Evolutionary conservation across 2,888 invertebrate species (phyloP), one percentile per base, ranked within the genome.

Genomic region (Poecilus cupreus): DNA sequence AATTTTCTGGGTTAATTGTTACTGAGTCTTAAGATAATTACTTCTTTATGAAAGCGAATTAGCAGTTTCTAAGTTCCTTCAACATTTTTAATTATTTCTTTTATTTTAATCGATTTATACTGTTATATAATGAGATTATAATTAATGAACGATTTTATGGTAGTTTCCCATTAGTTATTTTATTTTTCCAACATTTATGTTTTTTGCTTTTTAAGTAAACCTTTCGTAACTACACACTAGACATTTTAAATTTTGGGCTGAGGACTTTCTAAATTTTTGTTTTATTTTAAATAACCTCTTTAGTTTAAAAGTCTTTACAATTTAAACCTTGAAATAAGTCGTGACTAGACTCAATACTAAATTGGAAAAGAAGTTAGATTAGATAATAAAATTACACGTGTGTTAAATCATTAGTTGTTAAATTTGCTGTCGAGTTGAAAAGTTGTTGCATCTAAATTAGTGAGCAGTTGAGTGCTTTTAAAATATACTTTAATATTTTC

Each of bases 1-100:
- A 16, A 18, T 20, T 46, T 72, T 54, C 57, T 76, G 32, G 76
- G 76, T 76, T 76, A 76, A 76, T 76, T 76, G 76, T 76, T 76
- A 24, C 6, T 18, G 16, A 46, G 26, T 49, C 24, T n/a, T 32
- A 37, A 76, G 22, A 54, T 57, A 76, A 76, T 76, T 37, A 75
- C 24, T 39, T 37, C 26, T 32, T 51, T 37, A 76, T 39, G 76
- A 76, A 76, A 76, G 57, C 32, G 75, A 75, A 51, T 18, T 16
- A 75, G 32, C 20, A 74, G 26, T 74, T 64, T 60, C 26, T 24
- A 60, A 60, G 26, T 60, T 20, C n/a, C n/a, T n/a, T n/a, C n/a
- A n/a, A 43, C 72, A 60, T 8, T 70, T 72, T 37, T 32, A 37
- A 39, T n/a, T 22, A 46, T 39, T 43, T n/a, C 43, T 39, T 46